Base-by-base conservation (phyloP, 1,140 invertebrate genomes). In the Hydropsyche tenuis region DNA sequence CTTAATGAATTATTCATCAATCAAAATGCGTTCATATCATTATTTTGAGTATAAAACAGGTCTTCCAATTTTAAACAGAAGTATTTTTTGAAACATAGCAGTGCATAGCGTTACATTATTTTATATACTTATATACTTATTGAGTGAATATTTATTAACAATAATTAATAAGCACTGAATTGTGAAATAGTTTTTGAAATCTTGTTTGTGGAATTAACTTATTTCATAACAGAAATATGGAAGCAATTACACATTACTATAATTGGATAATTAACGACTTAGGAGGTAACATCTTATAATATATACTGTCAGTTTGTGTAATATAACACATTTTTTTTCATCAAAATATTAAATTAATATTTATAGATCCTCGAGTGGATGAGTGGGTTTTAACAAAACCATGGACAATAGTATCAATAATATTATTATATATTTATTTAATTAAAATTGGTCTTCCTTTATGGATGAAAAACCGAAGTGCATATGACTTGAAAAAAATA, bases 391-490 rank as follows among this genome's bases (percentile, higher is more conserved):
- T 90, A 0, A 87, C 90, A 76, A 77, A 78, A 60, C 88, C 89
- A 73, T 85, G 85, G 82, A 84, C 84, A 11, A 73, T 83, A 1
- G 0, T 86, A 1, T 68, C 73, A 5, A 85, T 93, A 48, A 85
- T 92, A 74, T 76, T 84, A 5, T 81, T 85, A 27, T 94, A 94
- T 78, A 81, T 93, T 51, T 83, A 87, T 62, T 82, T 89, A 43
- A 86, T 94, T 14, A 88, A 88, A 75, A 77, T 87, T 4, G 65
- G 89, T 2, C 88, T 93, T 11, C 92, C 92, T 1, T 81, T 76
- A 16, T 86, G 81, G 73, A 85, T 85, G 84, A 78, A 72, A 65
- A 68, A 79, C 56, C 79, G 80, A 22, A 72, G 72, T 37, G 76
- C 85, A 0, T 84, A 80, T 69, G 64, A 83, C 0, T 74, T 86